Evolutionary conservation across 2,888 invertebrate genomes (phyloP), one percentile per base, ranked within the genome.

Genomic region (Cylindroiulus punctatus): DNA sequence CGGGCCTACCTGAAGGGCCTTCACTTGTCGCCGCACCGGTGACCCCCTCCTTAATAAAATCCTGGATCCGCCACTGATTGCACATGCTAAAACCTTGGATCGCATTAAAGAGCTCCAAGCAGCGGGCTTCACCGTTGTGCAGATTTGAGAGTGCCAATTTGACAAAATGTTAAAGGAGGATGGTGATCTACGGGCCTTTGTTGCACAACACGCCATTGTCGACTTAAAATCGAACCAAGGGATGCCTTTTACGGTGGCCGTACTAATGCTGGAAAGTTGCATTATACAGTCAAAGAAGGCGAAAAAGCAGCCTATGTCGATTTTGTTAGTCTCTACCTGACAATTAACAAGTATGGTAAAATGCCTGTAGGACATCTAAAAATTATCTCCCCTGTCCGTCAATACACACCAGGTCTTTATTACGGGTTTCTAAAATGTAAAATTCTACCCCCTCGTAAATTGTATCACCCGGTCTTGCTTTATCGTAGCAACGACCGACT

Each of bases 221-320:
- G 76, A 12, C n/a, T n/a, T 0, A 22, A 1, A 0, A 42, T 90
- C 10, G 86, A 88, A 36, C 89, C 89, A 10, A 84, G 89, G 81
- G 89, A 89, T 87, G 88, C 88, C 22, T 89, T 90, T 83, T 89
- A 86, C 87, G 89, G 89, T 1, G 90, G 89, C 0, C 32, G 90
- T 19, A 89, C 89, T 0, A 88, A 89, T 83, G 88, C 89, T 8
- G 87, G 89, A 87, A 86, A 89, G 26, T 44, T 90, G 8, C 88
- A 88, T 81, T 85, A 88, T 47, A 88, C 89, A 82, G 87, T 86
- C 0, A 22, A 86, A 0, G 30, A 10, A 2, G 30, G 87, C 17
- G 89, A 89, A 81, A 85, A 87, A 42, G 19, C 19, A 0, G 30
- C 26, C 10, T 89, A 90, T 84, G 83, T 88, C 4, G 89, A 89